phyloP scores from a whole-genome alignment of 2,888 invertebrate genomes.

The Tenthredo livida region DNA sequence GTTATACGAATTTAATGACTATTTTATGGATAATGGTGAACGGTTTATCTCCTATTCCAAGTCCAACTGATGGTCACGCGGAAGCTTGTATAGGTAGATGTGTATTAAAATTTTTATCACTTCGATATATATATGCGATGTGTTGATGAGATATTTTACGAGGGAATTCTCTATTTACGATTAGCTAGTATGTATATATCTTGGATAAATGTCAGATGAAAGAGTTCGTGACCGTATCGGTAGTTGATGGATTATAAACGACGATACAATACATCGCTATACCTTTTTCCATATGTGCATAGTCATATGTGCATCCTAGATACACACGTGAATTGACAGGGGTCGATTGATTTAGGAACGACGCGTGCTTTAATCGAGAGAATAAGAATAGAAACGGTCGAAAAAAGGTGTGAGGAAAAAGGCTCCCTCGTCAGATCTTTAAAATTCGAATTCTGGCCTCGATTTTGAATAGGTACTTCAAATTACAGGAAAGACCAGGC shows the following conservation, averaged over 20 bases:
- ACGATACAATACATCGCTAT: background rate
- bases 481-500: background rate
- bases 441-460: background rate
- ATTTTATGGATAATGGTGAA: slow-evolving; percentile 4
- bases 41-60: background rate
- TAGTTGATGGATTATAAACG: slow-evolving; percentile 27
- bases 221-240: slow-evolving; percentile 33
- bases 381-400: slow-evolving; percentile 2
- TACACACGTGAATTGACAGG: background rate
- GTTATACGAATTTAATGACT: background rate
- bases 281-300: background rate
- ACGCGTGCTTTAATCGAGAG: slow-evolving; percentile 22
- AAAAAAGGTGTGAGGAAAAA: background rate
- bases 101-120: slow-evolving; percentile 28
- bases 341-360: slow-evolving; percentile 37
- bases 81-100: background rate
- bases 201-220: slow-evolving; percentile 30
- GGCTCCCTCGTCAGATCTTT: background rate
- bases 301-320: background rate
- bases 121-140: background rate
- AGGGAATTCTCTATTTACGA: background rate
- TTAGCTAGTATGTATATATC: background rate
- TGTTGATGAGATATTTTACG: slow-evolving; percentile 36
- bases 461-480: slow-evolving; percentile 5
- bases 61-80: background rate